A percentile compares a stretch with the other conserved stretches of the same genome.
Conservation (phyloP, 2,113 vertebrate genomes). For the Leucosticte australis region DNA sequence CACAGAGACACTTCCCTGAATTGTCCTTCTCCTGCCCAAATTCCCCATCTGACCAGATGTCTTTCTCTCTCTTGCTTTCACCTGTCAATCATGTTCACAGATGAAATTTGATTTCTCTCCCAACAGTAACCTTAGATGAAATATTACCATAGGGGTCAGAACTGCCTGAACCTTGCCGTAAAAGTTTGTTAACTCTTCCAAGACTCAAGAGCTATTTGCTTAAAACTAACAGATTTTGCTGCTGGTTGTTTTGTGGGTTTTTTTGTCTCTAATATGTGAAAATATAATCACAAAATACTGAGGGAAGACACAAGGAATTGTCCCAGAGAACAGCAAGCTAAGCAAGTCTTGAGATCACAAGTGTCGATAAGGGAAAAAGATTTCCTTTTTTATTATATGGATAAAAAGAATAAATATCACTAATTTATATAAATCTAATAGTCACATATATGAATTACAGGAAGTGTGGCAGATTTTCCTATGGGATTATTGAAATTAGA, state of each 20-base stretch:
- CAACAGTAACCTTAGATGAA: conserved; percentile 79
- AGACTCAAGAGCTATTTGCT: conserved; percentile 55
- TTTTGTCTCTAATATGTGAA: not conserved
- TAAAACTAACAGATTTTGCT: conserved; percentile 40
- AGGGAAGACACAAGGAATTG: not conserved
- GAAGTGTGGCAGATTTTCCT: not conserved
- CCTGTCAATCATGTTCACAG: conserved; percentile 77
- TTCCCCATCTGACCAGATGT: conserved; percentile 78
- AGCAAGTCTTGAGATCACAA: not conserved
- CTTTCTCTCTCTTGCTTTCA: conserved; percentile 69
- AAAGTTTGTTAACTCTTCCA: conserved; percentile 74
- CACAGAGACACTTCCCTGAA: conserved; percentile 62
- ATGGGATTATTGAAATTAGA: not conserved
- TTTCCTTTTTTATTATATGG: not conserved
- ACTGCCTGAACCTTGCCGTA: conserved; percentile 69
- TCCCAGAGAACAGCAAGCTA: not conserved
- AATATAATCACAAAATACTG: not conserved
- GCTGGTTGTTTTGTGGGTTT: not conserved
- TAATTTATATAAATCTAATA: not conserved
- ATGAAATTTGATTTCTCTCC: conserved; percentile 82
- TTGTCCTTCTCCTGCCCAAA: conserved; percentile 83
- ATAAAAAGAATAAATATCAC: not conserved
- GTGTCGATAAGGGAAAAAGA: not conserved
- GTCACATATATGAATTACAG: not conserved
- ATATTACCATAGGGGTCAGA: conserved; percentile 76